A percentile compares a stretch with the other conserved stretches of the same genome.
These are phyloP conservation scores for Neotragus pygmaeus DNA, from an alignment of 2,113 vertebrate genomes.

Conservation along the genomic window DNA sequence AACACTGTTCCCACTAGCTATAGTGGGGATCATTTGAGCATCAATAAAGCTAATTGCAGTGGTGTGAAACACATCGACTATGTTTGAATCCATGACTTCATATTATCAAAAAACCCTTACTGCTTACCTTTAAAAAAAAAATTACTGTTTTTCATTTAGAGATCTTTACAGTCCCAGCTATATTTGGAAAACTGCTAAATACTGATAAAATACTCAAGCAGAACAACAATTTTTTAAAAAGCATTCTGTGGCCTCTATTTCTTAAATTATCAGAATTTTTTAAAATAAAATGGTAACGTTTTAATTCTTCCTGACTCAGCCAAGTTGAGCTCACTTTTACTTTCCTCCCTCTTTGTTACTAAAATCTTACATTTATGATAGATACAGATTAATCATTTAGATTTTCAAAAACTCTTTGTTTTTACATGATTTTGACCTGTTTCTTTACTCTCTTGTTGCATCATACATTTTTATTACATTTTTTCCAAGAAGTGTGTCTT, in stretches of 20 bases:
- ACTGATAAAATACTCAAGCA: not conserved
- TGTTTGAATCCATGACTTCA: not conserved
- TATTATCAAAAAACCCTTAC: not conserved
- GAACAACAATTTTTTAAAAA: not conserved
- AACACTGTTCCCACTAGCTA: not conserved
- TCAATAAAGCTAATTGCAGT: not conserved
- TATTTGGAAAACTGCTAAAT: conserved; percentile 35
- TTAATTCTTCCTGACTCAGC: not conserved
- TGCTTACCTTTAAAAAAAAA: not conserved
- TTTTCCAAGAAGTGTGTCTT: not conserved
- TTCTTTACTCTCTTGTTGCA: not conserved
- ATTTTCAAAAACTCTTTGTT: conserved; percentile 27
- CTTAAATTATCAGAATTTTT: conserved; percentile 12
- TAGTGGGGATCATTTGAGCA: not conserved
- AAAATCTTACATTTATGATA: conserved; percentile 31
- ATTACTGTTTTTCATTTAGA: not conserved
- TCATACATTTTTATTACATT: not conserved
- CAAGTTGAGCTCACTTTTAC: not conserved
- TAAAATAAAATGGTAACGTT: not conserved
- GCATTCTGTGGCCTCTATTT: not conserved
- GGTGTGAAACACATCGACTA: not conserved
- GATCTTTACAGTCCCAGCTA: not conserved
- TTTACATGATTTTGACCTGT: not conserved
- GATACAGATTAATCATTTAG: conserved; percentile 4
- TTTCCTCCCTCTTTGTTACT: not conserved